Percentiles rank a stretch among this genome's conserved stretches.
Evolutionary conservation across 1,140 invertebrate genomes (phyloP).

Genomic region (Plectrocnemia conspersa): DNA sequence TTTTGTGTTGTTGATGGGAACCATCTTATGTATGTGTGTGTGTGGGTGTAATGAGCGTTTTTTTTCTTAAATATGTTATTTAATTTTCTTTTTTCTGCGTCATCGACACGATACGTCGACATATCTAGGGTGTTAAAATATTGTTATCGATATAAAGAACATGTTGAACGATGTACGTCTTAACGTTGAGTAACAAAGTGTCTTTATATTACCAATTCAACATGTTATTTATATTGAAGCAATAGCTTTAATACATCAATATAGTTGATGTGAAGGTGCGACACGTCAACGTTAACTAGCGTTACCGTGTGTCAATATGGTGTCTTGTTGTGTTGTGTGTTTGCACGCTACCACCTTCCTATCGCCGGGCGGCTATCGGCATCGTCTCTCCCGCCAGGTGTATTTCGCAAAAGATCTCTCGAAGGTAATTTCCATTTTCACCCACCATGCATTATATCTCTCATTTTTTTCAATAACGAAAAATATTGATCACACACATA

Average conservation of each 20-base stretch:
- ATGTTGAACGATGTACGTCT: no score
- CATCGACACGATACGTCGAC: conserved; percentile 1
- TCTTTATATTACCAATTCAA: no score
- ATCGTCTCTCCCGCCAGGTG: conserved; percentile 56
- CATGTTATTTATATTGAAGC: no score
- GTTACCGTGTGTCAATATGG: conserved; percentile 23
- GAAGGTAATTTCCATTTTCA: conserved; percentile 61
- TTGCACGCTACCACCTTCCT: conserved; percentile 51
- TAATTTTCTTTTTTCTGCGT: no score
- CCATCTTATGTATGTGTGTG: no score
- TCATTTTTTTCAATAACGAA: conserved; percentile 30
- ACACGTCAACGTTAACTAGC: conserved; percentile 6
- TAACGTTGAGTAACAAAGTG: no score
- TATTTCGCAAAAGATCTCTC: conserved; percentile 90
- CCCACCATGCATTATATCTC: conserved; percentile 31
- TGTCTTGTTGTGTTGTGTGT: conserved; percentile 55
- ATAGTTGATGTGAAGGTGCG: conserved; percentile 8
- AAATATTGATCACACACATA: conserved; percentile 6
- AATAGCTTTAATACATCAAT: conserved; percentile 3
- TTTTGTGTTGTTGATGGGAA: no score
- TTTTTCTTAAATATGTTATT: no score
- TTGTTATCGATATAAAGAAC: neutral
- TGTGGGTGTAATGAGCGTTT: no score
- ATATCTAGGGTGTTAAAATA: conserved; percentile 4
- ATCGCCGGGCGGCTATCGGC: conserved; percentile 35